These are phyloP conservation scores for Probaryconus sp. DNA, from an alignment of 1,140 invertebrate genomes.

Conservation along the genomic window DNA sequence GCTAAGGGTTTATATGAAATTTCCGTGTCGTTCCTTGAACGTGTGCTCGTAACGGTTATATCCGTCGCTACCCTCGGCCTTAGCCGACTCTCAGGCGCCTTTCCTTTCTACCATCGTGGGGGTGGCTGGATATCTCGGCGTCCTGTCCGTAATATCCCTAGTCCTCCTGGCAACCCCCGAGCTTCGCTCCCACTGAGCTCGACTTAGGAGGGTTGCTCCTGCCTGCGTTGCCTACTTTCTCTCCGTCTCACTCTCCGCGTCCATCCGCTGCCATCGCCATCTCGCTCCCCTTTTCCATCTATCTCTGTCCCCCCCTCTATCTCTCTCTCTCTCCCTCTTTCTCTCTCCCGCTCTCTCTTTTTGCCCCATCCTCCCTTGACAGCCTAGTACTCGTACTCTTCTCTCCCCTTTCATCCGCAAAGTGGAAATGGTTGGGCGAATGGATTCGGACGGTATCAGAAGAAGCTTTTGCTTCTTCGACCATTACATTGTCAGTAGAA, in stretches of 20 bases:
- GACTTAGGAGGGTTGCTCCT: conserved; percentile 72
- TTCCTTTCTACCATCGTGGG: conserved; percentile 61
- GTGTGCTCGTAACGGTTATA: conserved; percentile 69
- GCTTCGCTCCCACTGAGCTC: conserved; percentile 65
- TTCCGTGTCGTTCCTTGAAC: conserved; percentile 65
- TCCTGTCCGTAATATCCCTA: conserved; percentile 72
- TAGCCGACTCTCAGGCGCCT: conserved; percentile 64
- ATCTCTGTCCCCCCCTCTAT: conserved; percentile 47
- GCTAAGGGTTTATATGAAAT: conserved; percentile 55
- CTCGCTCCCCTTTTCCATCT: conserved; percentile 39
- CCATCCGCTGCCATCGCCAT: conserved; percentile 31
- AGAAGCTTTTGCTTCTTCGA: conserved; percentile 62
- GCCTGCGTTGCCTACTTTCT: conserved; percentile 65
- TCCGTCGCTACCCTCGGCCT: conserved; percentile 68
- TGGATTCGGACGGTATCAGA: conserved; percentile 62
- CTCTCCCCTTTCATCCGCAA: conserved; percentile 67
- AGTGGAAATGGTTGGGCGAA: conserved; percentile 70
- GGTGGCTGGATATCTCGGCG: conserved; percentile 71
- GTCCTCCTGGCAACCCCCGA: conserved; percentile 60
- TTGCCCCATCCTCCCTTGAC: conserved; percentile 51
- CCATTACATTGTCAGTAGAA: conserved; percentile 59
- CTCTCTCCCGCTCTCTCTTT: conserved; percentile 58
- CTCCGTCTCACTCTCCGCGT: conserved; percentile 54
- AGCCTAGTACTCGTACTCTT: conserved; percentile 51
- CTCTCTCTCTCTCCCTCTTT: conserved; percentile 59